phyloP scores from a whole-genome alignment of 2,888 invertebrate genomes.

The Pseudoips prasinana region DNA sequence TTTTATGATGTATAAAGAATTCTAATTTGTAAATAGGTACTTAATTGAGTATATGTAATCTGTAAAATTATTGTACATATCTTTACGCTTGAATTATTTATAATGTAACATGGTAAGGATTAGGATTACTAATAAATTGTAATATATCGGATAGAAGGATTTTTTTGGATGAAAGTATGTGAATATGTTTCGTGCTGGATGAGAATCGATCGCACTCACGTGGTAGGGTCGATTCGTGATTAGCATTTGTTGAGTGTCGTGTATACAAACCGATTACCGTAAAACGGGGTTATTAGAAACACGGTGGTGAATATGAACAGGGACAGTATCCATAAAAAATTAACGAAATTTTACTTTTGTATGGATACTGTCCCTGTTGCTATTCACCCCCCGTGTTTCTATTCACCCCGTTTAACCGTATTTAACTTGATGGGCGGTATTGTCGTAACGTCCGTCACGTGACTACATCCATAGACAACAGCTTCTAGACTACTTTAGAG shows the following conservation, averaged over 20 bases:
- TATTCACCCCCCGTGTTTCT: no score
- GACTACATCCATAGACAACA: constrained; percentile 51
- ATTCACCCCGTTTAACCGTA: no score
- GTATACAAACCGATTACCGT: constrained; percentile 8
- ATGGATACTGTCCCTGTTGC: no score
- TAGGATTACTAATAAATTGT: constrained; percentile 55
- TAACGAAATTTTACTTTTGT: no score
- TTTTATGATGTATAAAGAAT: constrained; percentile 80
- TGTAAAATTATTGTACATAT: constrained; percentile 82
- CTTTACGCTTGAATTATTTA: constrained; percentile 81
- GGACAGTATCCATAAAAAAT: no score
- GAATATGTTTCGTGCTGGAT: not conserved
- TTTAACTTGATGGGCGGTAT: no score
- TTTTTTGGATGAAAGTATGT: constrained; percentile 10
- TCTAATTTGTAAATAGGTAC: constrained; percentile 82
- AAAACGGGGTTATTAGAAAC: no score
- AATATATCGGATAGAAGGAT: constrained; percentile 40
- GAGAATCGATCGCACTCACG: no score
- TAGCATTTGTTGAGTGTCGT: constrained; percentile 10
- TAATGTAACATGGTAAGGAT: constrained; percentile 66
- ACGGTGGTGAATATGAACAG: no score
- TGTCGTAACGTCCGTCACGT: no score
- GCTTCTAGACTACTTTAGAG: constrained; percentile 69
- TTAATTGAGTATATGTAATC: constrained; percentile 76
- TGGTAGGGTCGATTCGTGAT: not conserved